Conservation (phyloP, 2,888 invertebrate species). For the Linnaemya vulpina region DNA sequence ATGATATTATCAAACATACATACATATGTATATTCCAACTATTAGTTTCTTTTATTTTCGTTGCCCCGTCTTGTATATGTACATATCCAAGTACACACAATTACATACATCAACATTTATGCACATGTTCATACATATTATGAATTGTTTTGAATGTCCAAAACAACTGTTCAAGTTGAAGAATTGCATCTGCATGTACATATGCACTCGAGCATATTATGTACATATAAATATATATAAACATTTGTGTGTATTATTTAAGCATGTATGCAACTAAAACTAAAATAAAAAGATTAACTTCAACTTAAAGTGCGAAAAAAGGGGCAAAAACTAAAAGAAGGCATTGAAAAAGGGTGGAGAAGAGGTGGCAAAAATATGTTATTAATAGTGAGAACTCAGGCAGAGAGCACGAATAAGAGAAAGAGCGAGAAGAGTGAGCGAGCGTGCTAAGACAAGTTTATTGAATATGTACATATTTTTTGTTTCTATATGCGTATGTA, state of each 20-base stretch:
- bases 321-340: background rate
- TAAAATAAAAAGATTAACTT: slow-evolving; percentile 26
- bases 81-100: too few relatives aligned
- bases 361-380: background rate
- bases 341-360: background rate
- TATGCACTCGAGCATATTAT: too few relatives aligned
- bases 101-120: too few relatives aligned
- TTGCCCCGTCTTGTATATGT: too few relatives aligned
- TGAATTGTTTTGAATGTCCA: too few relatives aligned
- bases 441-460: slow-evolving; percentile 44
- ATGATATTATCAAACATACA: too few relatives aligned
- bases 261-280: background rate
- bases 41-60: too few relatives aligned
- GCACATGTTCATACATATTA: too few relatives aligned
- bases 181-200: too few relatives aligned
- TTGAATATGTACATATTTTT: background rate
- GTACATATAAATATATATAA: background rate
- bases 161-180: too few relatives aligned
- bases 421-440: background rate
- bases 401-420: background rate
- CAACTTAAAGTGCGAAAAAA: slow-evolving; percentile 21
- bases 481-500: background rate
- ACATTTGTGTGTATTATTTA: too few relatives aligned
- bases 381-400: background rate
- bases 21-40: too few relatives aligned